These are phyloP conservation scores for Falco concolor DNA, from an alignment of 2,797 vertebrate species.

Conservation along the genomic window DNA sequence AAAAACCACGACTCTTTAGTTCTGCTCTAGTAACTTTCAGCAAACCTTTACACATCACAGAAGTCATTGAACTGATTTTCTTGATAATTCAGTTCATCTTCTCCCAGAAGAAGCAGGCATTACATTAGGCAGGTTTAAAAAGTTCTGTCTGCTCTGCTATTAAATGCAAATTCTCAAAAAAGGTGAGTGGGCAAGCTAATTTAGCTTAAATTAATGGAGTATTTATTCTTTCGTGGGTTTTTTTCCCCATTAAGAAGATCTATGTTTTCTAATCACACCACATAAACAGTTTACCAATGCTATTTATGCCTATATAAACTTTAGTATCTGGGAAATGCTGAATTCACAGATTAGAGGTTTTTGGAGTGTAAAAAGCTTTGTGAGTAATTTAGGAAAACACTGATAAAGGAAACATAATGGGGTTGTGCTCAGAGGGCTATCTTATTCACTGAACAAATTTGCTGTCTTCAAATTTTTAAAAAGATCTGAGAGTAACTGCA, in stretches of 20 bases:
- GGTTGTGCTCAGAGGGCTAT: neutral
- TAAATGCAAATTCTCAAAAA: neutral
- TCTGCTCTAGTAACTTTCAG: constrained; percentile 23
- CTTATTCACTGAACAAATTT: constrained; percentile 47
- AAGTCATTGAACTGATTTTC: neutral
- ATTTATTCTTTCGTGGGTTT: neutral
- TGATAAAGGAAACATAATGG: neutral
- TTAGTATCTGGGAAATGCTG: constrained; percentile 37
- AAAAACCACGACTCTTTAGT: neutral
- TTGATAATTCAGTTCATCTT: neutral
- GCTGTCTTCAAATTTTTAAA: constrained; percentile 28
- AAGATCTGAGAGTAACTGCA: neutral
- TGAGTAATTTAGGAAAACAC: constrained; percentile 59
- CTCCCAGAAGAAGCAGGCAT: neutral
- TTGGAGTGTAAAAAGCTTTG: constrained; percentile 12
- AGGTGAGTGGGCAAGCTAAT: neutral
- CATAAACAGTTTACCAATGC: constrained; percentile 18
- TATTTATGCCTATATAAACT: constrained; percentile 14
- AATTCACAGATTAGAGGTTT: constrained; percentile 5
- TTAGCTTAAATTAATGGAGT: neutral
- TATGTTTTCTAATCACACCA: neutral
- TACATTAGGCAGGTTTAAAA: neutral
- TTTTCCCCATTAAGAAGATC: neutral
- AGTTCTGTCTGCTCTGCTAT: neutral
- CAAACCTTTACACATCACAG: constrained; percentile 15